A percentile compares a stretch with the other conserved stretches of the same genome.
These are phyloP conservation scores for Notarius quadriscutis DNA, from an alignment of 2,113 vertebrate species.

Conservation along the genomic window DNA sequence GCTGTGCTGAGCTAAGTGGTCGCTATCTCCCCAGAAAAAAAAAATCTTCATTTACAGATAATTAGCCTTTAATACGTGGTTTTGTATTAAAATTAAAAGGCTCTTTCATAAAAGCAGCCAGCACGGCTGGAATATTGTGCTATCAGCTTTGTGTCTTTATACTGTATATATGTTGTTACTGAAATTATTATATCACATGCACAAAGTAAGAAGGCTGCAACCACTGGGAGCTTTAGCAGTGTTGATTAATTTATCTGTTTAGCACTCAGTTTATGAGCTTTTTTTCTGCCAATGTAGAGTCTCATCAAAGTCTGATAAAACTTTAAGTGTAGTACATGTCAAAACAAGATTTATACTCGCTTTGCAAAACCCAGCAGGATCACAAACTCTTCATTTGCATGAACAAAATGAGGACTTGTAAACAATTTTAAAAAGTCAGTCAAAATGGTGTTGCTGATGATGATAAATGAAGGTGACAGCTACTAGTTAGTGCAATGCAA, in stretches of 20 bases:
- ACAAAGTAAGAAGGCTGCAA: neutral
- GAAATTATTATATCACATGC: conserved; percentile 11
- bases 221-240: conserved; percentile 4
- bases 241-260: conserved; percentile 16
- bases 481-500: neutral
- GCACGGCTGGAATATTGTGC: conserved; percentile 39
- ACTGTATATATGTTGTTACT: neutral
- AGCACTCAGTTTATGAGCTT: neutral
- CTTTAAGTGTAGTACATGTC: conserved; percentile 1
- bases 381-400: neutral
- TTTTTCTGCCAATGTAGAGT: neutral
- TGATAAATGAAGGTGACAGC: neutral
- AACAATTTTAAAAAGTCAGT: neutral
- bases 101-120: conserved; percentile 56
- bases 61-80: conserved; percentile 60
- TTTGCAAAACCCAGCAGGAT: neutral
- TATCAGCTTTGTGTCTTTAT: conserved; percentile 1
- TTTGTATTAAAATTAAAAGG: conserved; percentile 63
- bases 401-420: neutral
- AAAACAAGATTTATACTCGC: neutral
- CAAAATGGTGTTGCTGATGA: neutral
- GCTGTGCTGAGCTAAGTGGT: conserved; percentile 43
- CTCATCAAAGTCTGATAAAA: neutral
- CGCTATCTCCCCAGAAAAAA: conserved; percentile 34
- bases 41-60: conserved; percentile 61